Evolutionary conservation across 2,888 invertebrate species (phyloP).

Genomic region (Cryptocephalus primarius): DNA sequence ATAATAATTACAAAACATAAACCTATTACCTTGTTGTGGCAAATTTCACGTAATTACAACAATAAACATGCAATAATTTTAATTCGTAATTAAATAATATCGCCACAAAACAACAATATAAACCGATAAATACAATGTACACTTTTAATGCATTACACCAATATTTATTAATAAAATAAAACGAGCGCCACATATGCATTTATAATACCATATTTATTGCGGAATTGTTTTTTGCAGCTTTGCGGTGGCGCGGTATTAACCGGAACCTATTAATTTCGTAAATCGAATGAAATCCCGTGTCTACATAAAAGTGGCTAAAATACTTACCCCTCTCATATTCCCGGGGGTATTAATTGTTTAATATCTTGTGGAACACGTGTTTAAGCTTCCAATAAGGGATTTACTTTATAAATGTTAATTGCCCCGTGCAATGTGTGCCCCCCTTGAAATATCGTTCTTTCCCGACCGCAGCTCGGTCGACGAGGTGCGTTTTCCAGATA

Average conservation of each 20-base stretch:
- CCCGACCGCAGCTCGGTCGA: constrained; percentile 13
- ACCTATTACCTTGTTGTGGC: no score
- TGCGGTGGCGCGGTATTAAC: constrained; percentile 1
- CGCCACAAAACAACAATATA: constrained; percentile 1
- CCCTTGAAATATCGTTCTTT: constrained; percentile 18
- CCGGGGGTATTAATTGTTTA: constrained; percentile 34
- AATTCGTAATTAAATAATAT: neutral
- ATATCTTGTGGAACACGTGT: constrained; percentile 37
- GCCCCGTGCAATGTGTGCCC: constrained; percentile 22
- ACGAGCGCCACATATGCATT: constrained; percentile 1
- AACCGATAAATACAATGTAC: neutral
- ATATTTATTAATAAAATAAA: neutral
- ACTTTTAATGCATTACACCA: constrained; percentile 1
- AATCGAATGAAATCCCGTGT: constrained; percentile 30
- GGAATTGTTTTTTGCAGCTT: constrained; percentile 11
- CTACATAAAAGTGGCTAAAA: constrained; percentile 27
- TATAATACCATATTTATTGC: constrained; percentile 14
- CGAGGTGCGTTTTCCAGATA: constrained; percentile 6
- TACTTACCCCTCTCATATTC: constrained; percentile 18
- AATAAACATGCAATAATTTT: no score
- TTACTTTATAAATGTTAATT: constrained; percentile 38
- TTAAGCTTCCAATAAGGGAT: constrained; percentile 34
- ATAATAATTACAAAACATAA: no score
- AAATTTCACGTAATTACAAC: no score
- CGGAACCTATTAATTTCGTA: constrained; percentile 33